Evolutionary conservation across 2,113 vertebrate species (phyloP), one percentile per base, ranked within the genome.

Genomic region (Melanocharis versteri): DNA sequence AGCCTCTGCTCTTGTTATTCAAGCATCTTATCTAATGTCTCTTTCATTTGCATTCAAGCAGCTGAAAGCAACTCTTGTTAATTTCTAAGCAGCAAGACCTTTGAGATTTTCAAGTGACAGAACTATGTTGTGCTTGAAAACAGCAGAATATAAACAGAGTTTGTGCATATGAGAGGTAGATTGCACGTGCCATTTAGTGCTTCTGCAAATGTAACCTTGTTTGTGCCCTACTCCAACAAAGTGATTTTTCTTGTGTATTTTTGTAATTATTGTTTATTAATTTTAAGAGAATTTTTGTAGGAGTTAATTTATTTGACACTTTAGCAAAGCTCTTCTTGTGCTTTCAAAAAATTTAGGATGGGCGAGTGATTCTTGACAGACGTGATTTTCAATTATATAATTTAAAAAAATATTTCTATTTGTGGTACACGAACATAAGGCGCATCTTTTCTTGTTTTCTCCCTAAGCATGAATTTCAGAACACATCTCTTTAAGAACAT

Each of bases 331-430:
- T 33, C 2, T 51, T 44, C 19, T 42, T 73, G 22, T 37, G 7
- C 12, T 65, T 82, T 48, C 21, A 79, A 76, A 45, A 58, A n/a
- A 37, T 3, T 11, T 16, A 31, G 15, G 10, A 9, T 10, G 0
- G 37, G 28, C 1, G 0, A 70, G 2, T 18, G 7, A 10, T 24
- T 61, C 7, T 68, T 62, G 54, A 58, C 2, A 18, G 4, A 30
- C 27, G 12, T 17, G 15, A 10, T 65, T 69, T 69, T 18, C 84
- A 77, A 81, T 47, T 62, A 13, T 6, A 12, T 11, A 21, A 39
- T n/a, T 45, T 21, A 58, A 50, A 50, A 60, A 88, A 50, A 16
- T 17, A 5, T 44, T 66, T 66, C 6, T 68, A 30, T 71, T 70
- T 3, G 0, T 44, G 37, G 28, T 31, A 18, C 7, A 27, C 6